A percentile compares a stretch with the other conserved stretches of the same genome.
Conservation (phyloP, 2,113 vertebrate genomes). For the Centropus bengalensis region DNA sequence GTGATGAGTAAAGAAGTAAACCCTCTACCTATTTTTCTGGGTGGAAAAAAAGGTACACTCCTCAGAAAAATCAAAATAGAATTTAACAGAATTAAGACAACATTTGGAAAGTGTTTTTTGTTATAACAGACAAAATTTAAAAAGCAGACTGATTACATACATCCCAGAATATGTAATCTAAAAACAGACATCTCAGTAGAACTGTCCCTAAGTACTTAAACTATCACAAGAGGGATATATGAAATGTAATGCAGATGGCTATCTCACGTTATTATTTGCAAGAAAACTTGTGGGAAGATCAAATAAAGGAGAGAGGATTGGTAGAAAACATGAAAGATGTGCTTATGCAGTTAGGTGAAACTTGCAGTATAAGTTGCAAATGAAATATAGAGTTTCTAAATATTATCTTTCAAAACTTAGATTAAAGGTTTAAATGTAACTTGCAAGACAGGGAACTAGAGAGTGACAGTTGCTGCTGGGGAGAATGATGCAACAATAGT, state of each 20-base stretch:
- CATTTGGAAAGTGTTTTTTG: not conserved
- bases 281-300: not conserved
- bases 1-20: not conserved
- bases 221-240: not conserved
- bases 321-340: not conserved
- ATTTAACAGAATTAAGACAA: not conserved
- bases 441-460: not conserved
- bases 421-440: not conserved
- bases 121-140: not conserved
- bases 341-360: not conserved
- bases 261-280: not conserved
- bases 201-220: not conserved
- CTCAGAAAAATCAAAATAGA: not conserved
- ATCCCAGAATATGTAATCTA: not conserved
- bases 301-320: not conserved
- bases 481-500: not conserved
- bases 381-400: not conserved
- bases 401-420: not conserved
- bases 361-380: not conserved
- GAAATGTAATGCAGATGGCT: not conserved
- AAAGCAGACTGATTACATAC: not conserved
- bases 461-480: not conserved
- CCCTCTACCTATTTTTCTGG: not conserved
- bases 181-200: not conserved
- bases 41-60: not conserved